Evolutionary conservation across 1,140 invertebrate species (phyloP).

Genomic region (Megalopta genalis): DNA sequence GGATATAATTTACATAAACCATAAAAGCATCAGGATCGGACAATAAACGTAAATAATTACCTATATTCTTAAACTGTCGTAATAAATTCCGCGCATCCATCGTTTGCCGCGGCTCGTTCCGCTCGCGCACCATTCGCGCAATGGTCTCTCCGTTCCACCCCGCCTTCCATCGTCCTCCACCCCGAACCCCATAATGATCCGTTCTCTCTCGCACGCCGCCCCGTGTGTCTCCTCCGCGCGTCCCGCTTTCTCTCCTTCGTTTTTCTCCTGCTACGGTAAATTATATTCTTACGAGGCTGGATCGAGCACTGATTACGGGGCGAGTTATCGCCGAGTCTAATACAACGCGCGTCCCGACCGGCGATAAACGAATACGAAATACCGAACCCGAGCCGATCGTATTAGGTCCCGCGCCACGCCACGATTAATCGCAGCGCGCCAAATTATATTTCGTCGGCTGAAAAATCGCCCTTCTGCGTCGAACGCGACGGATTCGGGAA

Average conservation of each 20-base stretch:
- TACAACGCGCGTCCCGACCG: neutral
- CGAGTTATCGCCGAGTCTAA: conserved; percentile 50
- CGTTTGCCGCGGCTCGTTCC: conserved; percentile 35
- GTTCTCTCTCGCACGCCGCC: conserved; percentile 10
- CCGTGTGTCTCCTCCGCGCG: neutral
- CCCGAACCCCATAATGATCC: conserved; percentile 21
- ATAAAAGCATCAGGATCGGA: conserved; percentile 69
- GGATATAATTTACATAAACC: conserved; percentile 68
- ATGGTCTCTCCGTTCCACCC: conserved; percentile 6
- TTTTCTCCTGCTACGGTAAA: conserved; percentile 40
- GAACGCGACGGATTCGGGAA: no score
- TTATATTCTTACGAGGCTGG: conserved; percentile 52
- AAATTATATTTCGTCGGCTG: neutral
- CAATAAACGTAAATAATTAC: conserved; percentile 71
- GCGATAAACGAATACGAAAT: neutral
- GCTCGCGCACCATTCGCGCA: conserved; percentile 9
- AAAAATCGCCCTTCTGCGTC: neutral
- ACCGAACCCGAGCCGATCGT: conserved; percentile 15
- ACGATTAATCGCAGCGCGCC: neutral
- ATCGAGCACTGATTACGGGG: conserved; percentile 49
- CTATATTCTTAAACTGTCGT: conserved; percentile 69
- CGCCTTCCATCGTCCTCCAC: conserved; percentile 7
- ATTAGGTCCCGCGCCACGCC: neutral
- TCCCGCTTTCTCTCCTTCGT: neutral
- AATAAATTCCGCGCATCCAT: conserved; percentile 66